Base-by-base conservation (phyloP, 1,140 invertebrate species). In the Ptiloglossa arizonensis region DNA sequence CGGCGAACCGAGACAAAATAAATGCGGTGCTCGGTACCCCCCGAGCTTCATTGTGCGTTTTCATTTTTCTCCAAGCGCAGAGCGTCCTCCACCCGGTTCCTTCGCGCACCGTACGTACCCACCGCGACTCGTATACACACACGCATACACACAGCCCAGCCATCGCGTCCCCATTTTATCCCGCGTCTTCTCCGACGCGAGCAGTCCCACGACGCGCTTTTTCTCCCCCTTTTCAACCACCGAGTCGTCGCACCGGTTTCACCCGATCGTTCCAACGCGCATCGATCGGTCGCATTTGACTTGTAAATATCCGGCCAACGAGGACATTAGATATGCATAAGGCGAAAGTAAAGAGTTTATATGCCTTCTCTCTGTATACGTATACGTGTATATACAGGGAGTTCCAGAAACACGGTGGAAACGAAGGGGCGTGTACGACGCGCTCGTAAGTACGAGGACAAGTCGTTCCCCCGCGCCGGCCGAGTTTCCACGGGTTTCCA, bases 221-320 rank as follows among this genome's bases (percentile, higher is more conserved):
- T 64, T 52, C 66, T 41, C 19, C 17, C 24, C 54, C 29, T 60
- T 63, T 41, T 38, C 44, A 50, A 9, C 15, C 57, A 19, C 13
- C 32, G 44, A 29, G 48, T n/a, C 38, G 41, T 13, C 27, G 46
- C 22, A 46, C 19, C 44, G 52, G 74, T 66, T 41, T 41, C 60
- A 56, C 38, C 57, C 56, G 64, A 79, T 83, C 81, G 57, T 50
- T 59, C 54, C 50, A 54, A 44, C 67, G 48, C 35, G 48, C 27
- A 81, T 79, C 83, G 83, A 86, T 85, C 83, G 80, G 32, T 48
- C 66, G 38, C 71, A 86, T 86, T 86, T 85, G 79, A 86, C 82
- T 86, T 86, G 83, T 85, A 86, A 86, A 86, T 86, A 82, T 73
- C 79, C 32, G 27, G 63, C 32, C 56, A 76, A 82, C 79, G 41